These are phyloP conservation scores for Melanotaenia duboulayi DNA, from an alignment of 2,113 vertebrate genomes.

Conservation along the genomic window DNA sequence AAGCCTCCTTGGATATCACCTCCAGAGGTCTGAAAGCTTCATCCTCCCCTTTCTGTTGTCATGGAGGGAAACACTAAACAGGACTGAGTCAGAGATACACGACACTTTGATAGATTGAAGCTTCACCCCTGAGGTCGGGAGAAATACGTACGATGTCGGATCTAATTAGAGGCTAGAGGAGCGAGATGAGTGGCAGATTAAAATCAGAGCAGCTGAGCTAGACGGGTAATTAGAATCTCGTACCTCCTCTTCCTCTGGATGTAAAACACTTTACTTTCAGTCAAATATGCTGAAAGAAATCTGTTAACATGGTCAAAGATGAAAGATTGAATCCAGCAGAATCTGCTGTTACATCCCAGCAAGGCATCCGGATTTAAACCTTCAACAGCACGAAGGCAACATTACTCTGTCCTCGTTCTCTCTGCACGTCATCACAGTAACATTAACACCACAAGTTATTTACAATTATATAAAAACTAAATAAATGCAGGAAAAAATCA, in stretches of 20 bases:
- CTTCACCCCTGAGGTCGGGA: conserved; percentile 88
- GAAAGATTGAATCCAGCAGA: too few species aligned
- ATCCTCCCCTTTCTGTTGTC: not conserved
- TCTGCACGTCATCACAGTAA: too few species aligned
- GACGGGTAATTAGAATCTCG: not conserved
- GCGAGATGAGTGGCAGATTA: conserved; percentile 32
- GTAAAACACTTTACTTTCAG: too few species aligned
- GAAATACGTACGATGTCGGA: conserved; percentile 86
- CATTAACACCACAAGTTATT: too few species aligned
- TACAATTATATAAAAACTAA: too few species aligned
- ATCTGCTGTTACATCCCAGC: too few species aligned
- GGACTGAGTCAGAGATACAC: conserved; percentile 84
- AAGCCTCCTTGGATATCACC: not conserved
- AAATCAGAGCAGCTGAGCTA: conserved; percentile 3
- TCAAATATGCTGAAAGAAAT: too few species aligned
- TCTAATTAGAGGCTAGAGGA: conserved; percentile 68
- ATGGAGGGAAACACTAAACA: conserved; percentile 57
- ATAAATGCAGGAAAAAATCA: too few species aligned
- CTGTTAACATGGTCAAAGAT: not conserved
- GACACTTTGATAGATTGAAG: conserved; percentile 86
- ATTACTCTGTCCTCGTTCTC: too few species aligned
- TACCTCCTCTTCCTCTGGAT: not conserved
- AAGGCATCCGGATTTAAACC: too few species aligned
- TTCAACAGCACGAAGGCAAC: too few species aligned
- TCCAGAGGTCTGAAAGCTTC: not conserved